phyloP scores from a whole-genome alignment of 2,113 vertebrate genomes.

The Saguinus midas region DNA sequence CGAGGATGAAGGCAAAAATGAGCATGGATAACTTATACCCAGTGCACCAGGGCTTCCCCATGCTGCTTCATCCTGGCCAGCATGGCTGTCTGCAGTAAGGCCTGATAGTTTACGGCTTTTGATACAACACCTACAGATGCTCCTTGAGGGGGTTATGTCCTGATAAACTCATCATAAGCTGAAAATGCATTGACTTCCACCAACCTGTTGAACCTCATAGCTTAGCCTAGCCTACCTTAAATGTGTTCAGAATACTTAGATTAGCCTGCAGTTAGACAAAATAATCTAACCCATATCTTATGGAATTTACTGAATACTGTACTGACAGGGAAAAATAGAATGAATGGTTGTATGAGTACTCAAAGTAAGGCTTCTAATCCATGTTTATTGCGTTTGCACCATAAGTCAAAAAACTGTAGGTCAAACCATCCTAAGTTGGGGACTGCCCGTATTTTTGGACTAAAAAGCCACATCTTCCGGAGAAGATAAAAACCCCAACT shows the following conservation, averaged over 20 bases:
- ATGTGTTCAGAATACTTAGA: background rate
- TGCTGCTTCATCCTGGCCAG: background rate
- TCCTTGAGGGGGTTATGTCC: background rate
- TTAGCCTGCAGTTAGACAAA: background rate
- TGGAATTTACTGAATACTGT: background rate
- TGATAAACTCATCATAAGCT: background rate
- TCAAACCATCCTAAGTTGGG: background rate
- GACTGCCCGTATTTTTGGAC: background rate
- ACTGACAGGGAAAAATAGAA: background rate
- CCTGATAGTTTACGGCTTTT: background rate
- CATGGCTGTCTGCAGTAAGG: background rate
- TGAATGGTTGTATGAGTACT: background rate
- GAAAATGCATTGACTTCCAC: background rate
- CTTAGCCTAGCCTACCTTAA: background rate
- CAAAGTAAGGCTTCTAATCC: background rate
- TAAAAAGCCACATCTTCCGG: background rate
- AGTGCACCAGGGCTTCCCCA: background rate
- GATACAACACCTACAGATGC: background rate
- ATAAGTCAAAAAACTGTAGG: background rate
- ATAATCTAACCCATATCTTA: background rate
- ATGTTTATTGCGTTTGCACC: background rate
- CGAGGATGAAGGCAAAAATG: background rate
- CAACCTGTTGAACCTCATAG: background rate
- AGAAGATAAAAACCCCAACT: background rate
- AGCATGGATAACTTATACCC: rapidly evolving